Percentiles rank a stretch among this genome's conserved stretches.
These are phyloP conservation scores for Busseola fusca DNA, from an alignment of 2,888 invertebrate species.

Conservation along the genomic window DNA sequence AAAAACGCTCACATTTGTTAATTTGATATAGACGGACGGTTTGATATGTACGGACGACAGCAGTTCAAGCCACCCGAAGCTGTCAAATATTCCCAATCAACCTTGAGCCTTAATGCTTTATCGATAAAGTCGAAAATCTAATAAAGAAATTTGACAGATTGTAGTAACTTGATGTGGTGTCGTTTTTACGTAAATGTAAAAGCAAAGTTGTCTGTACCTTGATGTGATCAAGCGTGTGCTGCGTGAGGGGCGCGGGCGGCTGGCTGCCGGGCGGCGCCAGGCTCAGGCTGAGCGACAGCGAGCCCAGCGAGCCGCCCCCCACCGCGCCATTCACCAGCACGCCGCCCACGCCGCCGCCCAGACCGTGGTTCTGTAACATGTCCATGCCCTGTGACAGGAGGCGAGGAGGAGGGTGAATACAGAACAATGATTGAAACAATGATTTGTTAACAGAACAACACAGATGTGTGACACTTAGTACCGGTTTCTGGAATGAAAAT, in stretches of 20 bases:
- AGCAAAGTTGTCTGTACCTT: slow-evolving; percentile 88
- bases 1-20: no score
- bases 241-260: slow-evolving; percentile 92
- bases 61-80: no score
- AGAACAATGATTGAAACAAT: not conserved
- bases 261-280: slow-evolving; percentile 92
- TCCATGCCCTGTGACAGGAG: slow-evolving; percentile 45
- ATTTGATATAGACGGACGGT: no score
- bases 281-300: slow-evolving; percentile 91
- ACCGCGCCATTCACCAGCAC: slow-evolving; percentile 91
- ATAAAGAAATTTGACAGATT: no score
- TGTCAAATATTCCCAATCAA: no score
- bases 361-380: slow-evolving; percentile 74
- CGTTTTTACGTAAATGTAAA: no score
- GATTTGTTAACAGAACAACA: slow-evolving; percentile 1
- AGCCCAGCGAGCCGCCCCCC: slow-evolving; percentile 82
- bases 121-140: no score
- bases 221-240: slow-evolving; percentile 96
- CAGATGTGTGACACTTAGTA: not conserved
- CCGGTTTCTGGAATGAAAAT: not conserved
- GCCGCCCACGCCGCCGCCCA: slow-evolving; percentile 85
- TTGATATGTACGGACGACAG: no score
- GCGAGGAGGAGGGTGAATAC: slow-evolving; percentile 21
- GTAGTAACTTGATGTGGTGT: no score
- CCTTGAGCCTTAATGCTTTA: no score